Percentiles rank a stretch among this genome's conserved stretches.
Evolutionary conservation across 2,888 invertebrate genomes (phyloP).

Genomic region (Oxyscelio sp.): DNA sequence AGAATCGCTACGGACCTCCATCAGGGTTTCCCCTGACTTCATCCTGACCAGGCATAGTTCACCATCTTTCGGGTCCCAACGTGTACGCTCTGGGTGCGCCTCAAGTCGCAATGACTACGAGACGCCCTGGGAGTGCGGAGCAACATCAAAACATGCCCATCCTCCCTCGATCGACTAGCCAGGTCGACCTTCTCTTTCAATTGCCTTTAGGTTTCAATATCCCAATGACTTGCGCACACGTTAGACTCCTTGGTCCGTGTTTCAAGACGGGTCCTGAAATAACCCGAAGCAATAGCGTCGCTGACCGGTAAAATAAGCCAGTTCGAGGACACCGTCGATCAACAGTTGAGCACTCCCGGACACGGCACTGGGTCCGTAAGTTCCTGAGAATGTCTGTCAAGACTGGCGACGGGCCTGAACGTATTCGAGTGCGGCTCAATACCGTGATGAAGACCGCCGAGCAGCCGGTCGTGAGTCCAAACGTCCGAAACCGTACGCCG

Average conservation of each 20-base stretch:
- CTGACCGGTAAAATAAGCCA: constrained; percentile 80
- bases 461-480: constrained; percentile 82
- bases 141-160: constrained; percentile 88
- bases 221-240: constrained; percentile 92
- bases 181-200: constrained; percentile 90
- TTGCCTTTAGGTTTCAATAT: constrained; percentile 91
- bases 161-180: constrained; percentile 88
- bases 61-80: constrained; percentile 93
- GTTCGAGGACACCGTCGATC: constrained; percentile 80
- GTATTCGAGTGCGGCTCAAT: constrained; percentile 82
- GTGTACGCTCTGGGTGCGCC: constrained; percentile 91
- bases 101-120: constrained; percentile 87
- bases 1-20: constrained; percentile 93
- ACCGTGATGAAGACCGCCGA: constrained; percentile 82
- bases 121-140: constrained; percentile 91
- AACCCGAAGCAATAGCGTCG: constrained; percentile 86
- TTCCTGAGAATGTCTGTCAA: too few relatives aligned
- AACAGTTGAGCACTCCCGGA: constrained; percentile 78
- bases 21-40: constrained; percentile 92
- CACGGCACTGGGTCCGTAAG: constrained; percentile 80
- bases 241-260: constrained; percentile 93
- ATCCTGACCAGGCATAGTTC: constrained; percentile 92
- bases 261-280: constrained; percentile 92
- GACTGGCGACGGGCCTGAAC: constrained; percentile 77
- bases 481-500: constrained; percentile 80